phyloP scores from a whole-genome alignment of 2,797 vertebrate genomes.

The Smutsia temminckii region DNA sequence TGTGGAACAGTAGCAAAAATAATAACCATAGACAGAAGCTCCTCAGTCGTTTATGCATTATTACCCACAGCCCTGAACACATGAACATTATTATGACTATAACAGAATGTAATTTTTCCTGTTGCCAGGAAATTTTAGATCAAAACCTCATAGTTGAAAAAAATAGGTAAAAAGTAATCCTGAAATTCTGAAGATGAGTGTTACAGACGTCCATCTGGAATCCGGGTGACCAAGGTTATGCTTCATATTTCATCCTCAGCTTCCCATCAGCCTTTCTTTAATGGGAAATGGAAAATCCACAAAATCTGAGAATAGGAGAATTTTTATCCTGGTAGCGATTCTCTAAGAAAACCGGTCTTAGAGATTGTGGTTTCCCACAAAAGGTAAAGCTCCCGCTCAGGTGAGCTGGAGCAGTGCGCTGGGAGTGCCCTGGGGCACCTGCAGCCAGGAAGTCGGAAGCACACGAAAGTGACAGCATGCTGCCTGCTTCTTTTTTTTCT shows the following conservation, averaged over 20 bases:
- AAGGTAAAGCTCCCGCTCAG: background rate
- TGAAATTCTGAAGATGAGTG: background rate
- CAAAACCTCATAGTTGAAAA: background rate
- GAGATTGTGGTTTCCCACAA: background rate
- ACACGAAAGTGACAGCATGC: accelerated
- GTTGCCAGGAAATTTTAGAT: background rate
- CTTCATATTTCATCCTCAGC: background rate
- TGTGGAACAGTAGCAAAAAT: background rate
- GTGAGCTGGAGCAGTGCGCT: accelerated
- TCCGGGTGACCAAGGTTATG: too few species aligned
- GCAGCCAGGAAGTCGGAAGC: too few species aligned
- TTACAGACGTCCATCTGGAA: background rate
- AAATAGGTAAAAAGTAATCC: background rate
- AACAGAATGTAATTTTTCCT: background rate
- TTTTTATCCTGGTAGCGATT: background rate
- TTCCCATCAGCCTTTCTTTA: background rate
- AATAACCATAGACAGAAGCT: background rate
- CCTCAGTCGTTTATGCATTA: background rate
- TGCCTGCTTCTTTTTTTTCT: too few species aligned
- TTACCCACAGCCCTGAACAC: too few species aligned
- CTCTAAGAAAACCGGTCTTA: background rate
- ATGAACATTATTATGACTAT: background rate
- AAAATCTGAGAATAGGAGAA: too few species aligned
- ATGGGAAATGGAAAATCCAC: background rate
- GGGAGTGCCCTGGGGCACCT: background rate